Conservation (phyloP, 30 jellyfish, hydroid and myxozoan genomes). For the Hydra vulgaris region DNA sequence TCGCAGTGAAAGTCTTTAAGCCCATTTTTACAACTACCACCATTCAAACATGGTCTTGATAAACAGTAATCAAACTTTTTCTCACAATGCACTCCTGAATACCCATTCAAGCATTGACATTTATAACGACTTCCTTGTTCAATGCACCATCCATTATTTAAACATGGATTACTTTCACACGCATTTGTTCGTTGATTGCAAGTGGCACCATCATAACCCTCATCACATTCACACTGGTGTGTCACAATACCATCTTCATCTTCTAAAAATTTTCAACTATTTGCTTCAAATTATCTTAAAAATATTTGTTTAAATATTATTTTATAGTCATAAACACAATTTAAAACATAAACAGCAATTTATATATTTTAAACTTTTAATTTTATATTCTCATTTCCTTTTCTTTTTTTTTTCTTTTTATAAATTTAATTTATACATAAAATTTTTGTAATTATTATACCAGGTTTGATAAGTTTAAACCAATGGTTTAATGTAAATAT, state of each 20-base stretch:
- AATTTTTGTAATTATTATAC: too few species aligned
- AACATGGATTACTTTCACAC: conserved; percentile 77
- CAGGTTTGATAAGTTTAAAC: too few species aligned
- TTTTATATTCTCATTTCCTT: too few species aligned
- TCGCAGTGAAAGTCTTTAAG: conserved; percentile 43
- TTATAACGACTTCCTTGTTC: conserved; percentile 28
- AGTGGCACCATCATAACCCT: conserved; percentile 57
- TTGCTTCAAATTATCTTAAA: too few species aligned
- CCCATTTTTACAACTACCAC: conserved; percentile 49
- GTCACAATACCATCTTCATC: conserved; percentile 31
- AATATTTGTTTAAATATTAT: too few species aligned
- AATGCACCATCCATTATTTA: conserved; percentile 53
- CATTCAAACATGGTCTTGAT: conserved; percentile 61
- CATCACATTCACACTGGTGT: conserved; percentile 60
- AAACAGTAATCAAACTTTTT: conserved; percentile 47
- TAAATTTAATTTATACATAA: too few species aligned
- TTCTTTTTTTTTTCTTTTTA: too few species aligned
- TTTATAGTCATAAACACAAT: too few species aligned
- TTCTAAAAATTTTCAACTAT: background rate
- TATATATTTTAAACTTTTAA: too few species aligned
- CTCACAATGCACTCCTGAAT: conserved; percentile 64
- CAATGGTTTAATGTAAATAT: too few species aligned
- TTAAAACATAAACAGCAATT: too few species aligned
- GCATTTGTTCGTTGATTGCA: conserved; percentile 46
- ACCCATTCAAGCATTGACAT: conserved; percentile 62